Evolutionary conservation across 2,797 vertebrate genomes (phyloP), one percentile per base, ranked within the genome.

Genomic region (Danio kyathit): DNA sequence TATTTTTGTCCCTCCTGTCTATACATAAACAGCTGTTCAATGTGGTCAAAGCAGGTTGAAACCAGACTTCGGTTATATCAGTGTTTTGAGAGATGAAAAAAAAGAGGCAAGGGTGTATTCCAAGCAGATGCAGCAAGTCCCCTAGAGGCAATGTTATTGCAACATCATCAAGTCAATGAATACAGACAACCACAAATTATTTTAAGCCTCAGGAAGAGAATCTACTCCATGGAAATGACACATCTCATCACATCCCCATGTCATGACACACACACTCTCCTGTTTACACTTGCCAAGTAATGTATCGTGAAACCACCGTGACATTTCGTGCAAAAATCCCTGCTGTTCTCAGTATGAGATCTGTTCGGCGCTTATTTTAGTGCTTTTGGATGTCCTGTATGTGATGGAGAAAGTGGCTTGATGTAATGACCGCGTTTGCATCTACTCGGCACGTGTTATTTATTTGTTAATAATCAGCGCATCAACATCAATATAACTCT

Each of bases 111-210:
- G 61, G 19, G 64, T 64, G 57, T n/a, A 56, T 76, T 82, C 61
- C 76, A 66, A 43, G 77, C 52, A 81, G 51, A 84, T 80, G 79
- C 59, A 49, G 41, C 70, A 66, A 66, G 61, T 66, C 41, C 79
- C 60, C 74, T 66, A n/a, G 61, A 81, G 46, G 54, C 60, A 66
- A 56, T 72, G 60, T 76, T 83, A 41, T 66, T 80, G 64, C 63
- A 79, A 79, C 65, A 82, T 52, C 80, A 51, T 76, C 78, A 76
- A 76, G n/a, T 29, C 77, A 60, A 66, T 75, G 61, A 76, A 83
- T 48, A 54, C 56, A 69, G 59, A 72, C 52, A 44, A 65, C 67
- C 75, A 66, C 76, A 76, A 64, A 76, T 72, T 56, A 56, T 77
- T 79, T 74, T 79, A 29, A 74, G 16, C 54, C 61, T 70, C 6